Base-by-base conservation (phyloP, 2,888 invertebrate genomes). In the Anorthoa munda region DNA sequence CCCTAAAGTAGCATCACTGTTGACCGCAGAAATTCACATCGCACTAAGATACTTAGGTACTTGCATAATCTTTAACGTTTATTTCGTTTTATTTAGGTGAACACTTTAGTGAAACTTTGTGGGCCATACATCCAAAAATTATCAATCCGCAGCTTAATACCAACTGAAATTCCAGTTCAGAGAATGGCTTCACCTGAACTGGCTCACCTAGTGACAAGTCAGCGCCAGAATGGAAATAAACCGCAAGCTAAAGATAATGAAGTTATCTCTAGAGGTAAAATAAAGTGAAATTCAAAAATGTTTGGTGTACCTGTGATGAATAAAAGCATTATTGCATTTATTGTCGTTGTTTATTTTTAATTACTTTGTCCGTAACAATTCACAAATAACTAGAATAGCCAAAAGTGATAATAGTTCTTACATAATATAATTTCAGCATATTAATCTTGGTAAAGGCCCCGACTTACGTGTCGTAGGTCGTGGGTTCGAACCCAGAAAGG, bases 171-270 rank as follows among this genome's bases (percentile, higher is more conserved):
- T 82, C 94, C 95, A 58, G 88, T 93, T 18, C 94, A 94, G 86
- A 91, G 95, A 87, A 94, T 91, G 66, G 92, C 93, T 68, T 95
- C 95, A 55, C 95, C 96, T 55, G 96, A 96, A 92, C 94, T 96
- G 93, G 93, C 91, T 60, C 94, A 95, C 80, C 87, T 96, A 74
- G 90, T 95, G 66, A 94, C 96, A 59, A 94, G 92, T 76, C 94
- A 93, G 69, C 81, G 87, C 63, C 85, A 90, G 84, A 91, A 89
- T 86, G 90, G 84, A 46, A 88, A 86, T 55, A 92, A 92, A 83
- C 72, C 83, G 12, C 85, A 87, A 69, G 55, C 70, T 1, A 92
- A 90, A 79, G 89, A 76, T 60, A 91, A 81, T 39, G 93, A 93
- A 86, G 74, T 81, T 23, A 48, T 94, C 53, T 91, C 89, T 15